phyloP scores from a whole-genome alignment of 2,797 vertebrate genomes.

The Smutsia temminckii region DNA sequence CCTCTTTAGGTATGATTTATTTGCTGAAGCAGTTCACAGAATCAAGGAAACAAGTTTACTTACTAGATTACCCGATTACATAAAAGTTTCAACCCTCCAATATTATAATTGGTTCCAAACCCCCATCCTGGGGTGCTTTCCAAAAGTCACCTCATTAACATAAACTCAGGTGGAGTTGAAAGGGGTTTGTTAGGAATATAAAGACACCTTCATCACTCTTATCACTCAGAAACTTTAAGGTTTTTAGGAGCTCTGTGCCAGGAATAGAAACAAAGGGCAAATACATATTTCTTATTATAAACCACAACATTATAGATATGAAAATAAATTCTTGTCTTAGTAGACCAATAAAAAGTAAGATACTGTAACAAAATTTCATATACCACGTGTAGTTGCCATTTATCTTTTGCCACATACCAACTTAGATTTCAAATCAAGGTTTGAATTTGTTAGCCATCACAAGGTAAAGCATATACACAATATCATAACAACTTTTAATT shows the following conservation, averaged over 20 bases:
- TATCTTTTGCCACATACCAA: neutral
- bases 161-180: neutral
- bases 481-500: neutral
- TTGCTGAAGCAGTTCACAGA: neutral
- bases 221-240: neutral
- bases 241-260: neutral
- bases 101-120: neutral
- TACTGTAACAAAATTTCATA: neutral
- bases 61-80: neutral
- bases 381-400: neutral
- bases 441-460: neutral
- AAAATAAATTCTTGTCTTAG: conserved; percentile 13
- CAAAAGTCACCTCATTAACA: neutral
- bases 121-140: neutral
- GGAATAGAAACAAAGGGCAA: neutral
- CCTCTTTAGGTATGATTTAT: neutral
- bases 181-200: neutral
- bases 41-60: neutral
- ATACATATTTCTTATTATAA: neutral
- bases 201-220: neutral
- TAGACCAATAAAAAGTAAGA: neutral
- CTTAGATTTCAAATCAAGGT: neutral
- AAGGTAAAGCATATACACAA: neutral
- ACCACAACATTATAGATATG: neutral
- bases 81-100: neutral